Conservation (phyloP, 2,113 vertebrate genomes). For the Sorex araneus region DNA sequence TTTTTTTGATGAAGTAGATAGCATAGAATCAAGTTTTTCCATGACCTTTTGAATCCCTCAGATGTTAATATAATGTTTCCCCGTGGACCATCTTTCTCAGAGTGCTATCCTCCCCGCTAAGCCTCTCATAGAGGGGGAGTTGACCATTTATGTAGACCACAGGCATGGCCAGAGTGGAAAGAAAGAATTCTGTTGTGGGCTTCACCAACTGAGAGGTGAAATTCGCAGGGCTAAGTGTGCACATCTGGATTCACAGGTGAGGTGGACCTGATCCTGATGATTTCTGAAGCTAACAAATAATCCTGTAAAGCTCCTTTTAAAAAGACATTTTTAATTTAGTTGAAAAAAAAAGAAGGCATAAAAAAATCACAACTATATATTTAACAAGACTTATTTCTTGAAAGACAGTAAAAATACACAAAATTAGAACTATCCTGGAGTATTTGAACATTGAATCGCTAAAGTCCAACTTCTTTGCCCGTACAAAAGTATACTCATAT, state of each 20-base stretch:
- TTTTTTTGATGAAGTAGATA: not conserved
- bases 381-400: constrained; percentile 30
- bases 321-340: no score
- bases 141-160: not conserved
- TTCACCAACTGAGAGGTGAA: constrained; percentile 1
- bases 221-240: not conserved
- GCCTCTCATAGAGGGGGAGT: not conserved
- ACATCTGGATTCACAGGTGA: not conserved
- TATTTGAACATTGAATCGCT: no score
- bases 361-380: not conserved
- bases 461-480: not conserved
- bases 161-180: not conserved
- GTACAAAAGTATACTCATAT: no score
- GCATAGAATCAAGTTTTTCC: not conserved
- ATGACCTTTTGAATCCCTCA: not conserved
- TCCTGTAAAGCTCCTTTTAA: not conserved
- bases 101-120: not conserved
- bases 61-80: not conserved
- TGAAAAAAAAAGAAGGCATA: not conserved
- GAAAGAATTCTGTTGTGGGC: not conserved
- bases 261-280: not conserved
- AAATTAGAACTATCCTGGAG: not conserved
- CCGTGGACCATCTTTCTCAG: no score
- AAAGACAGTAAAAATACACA: not conserved
- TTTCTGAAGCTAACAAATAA: constrained; percentile 2